Evolutionary conservation across 1,140 invertebrate genomes (phyloP).

Genomic region (Panagrolaimus sp.): DNA sequence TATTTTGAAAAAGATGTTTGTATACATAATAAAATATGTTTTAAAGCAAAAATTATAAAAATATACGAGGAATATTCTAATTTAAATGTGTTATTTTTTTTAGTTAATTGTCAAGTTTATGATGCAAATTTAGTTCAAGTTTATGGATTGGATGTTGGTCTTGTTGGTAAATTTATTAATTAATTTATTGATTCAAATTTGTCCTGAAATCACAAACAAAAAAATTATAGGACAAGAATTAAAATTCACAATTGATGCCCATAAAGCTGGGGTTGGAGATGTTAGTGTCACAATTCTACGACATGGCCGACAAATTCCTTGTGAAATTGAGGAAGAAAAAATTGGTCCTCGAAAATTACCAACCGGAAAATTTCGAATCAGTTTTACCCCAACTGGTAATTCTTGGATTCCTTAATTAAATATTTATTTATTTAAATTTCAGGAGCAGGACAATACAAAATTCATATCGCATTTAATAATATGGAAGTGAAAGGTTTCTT

Average conservation of each 20-base stretch:
- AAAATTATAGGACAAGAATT: slow-evolving; percentile 66
- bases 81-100: too few species aligned
- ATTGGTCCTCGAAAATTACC: slow-evolving; percentile 51
- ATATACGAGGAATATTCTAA: too few species aligned
- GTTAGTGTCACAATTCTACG: slow-evolving; percentile 72
- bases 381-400: slow-evolving; percentile 74
- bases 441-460: slow-evolving; percentile 78
- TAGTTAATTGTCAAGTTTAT: slow-evolving; percentile 89
- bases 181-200: too few species aligned
- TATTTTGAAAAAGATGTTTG: too few species aligned
- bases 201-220: too few species aligned
- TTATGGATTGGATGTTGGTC: slow-evolving; percentile 70
- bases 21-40: too few species aligned
- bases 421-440: too few species aligned
- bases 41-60: too few species aligned
- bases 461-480: slow-evolving; percentile 90
- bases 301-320: slow-evolving; percentile 69
- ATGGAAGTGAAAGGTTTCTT: slow-evolving; percentile 80
- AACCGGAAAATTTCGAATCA: slow-evolving; percentile 71
- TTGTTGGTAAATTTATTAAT: slow-evolving; percentile 63
- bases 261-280: slow-evolving; percentile 77
- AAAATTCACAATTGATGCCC: slow-evolving; percentile 76
- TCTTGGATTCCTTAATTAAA: too few species aligned
- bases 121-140: slow-evolving; percentile 80
- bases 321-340: slow-evolving; percentile 75